Evolutionary conservation across 2,113 vertebrate species (phyloP).

Genomic region (Melospiza melodia): DNA sequence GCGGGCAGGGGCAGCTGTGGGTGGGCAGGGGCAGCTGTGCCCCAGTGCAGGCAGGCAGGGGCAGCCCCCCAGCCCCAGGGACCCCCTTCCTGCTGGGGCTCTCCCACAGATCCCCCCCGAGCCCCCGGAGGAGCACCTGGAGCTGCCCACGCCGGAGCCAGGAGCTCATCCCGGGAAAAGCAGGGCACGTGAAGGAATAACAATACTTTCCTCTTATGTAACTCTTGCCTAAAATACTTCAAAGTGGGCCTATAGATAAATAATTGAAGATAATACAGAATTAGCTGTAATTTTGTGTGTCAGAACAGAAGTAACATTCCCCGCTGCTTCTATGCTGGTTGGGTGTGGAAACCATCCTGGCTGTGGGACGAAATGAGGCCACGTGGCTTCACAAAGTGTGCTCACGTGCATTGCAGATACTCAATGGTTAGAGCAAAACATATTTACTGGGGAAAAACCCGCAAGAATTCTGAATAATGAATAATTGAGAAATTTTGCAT

Average conservation of each 20-base stretch:
- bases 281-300: slow-evolving; percentile 27
- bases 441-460: neutral
- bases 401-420: neutral
- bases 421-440: neutral
- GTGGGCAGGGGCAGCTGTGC: no score
- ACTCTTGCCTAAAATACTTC: slow-evolving; percentile 56
- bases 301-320: neutral
- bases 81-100: neutral
- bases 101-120: neutral
- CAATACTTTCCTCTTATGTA: slow-evolving; percentile 50
- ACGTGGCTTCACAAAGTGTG: neutral
- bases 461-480: neutral
- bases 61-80: neutral
- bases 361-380: neutral
- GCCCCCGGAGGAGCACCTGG: neutral
- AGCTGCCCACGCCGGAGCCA: neutral
- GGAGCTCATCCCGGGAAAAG: neutral
- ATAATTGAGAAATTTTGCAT: slow-evolving; percentile 9
- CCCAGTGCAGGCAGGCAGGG: no score
- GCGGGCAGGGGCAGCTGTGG: no score
- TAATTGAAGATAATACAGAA: slow-evolving; percentile 52
- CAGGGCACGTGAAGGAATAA: slow-evolving; percentile 23
- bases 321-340: neutral
- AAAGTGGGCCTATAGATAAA: slow-evolving; percentile 44
- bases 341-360: neutral